A percentile compares a stretch with the other conserved stretches of the same genome.
phyloP scores from a whole-genome alignment of 2,113 vertebrate genomes.

The Origma solitaria region DNA sequence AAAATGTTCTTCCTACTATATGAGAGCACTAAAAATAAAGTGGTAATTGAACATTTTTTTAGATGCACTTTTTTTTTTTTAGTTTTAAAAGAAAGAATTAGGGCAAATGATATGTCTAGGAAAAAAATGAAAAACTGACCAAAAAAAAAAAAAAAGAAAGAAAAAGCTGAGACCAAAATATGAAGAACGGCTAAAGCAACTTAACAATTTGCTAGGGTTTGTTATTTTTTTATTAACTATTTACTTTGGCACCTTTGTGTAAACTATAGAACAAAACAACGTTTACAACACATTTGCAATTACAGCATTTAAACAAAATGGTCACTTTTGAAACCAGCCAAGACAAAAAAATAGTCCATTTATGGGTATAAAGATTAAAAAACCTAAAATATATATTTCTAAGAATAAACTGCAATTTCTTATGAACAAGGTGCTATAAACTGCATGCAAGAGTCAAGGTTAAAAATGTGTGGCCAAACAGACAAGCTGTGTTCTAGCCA shows the following conservation, averaged over 20 bases:
- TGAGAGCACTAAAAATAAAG: conserved; percentile 56
- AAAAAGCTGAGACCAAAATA: conserved; percentile 37
- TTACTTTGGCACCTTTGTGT: conserved; percentile 70
- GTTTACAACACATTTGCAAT: conserved; percentile 62
- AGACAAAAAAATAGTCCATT: conserved; percentile 64
- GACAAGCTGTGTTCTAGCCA: conserved; percentile 50
- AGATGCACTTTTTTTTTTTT: conserved; percentile 25
- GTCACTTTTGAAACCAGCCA: conserved; percentile 67
- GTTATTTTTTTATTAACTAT: conserved; percentile 48
- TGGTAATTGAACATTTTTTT: conserved; percentile 38
- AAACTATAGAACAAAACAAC: conserved; percentile 66
- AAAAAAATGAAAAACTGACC: conserved; percentile 33
- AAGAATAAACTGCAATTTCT: conserved; percentile 67
- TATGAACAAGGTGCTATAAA: conserved; percentile 72
- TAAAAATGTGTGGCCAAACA: conserved; percentile 59
- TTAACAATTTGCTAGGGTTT: conserved; percentile 22
- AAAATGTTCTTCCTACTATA: conserved; percentile 50
- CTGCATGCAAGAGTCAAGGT: conserved; percentile 57
- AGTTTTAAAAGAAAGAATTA: conserved; percentile 43
- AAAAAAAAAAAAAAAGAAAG: neutral
- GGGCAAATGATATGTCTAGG: conserved; percentile 52
- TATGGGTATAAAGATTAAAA: conserved; percentile 64
- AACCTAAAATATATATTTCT: conserved; percentile 65
- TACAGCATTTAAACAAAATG: conserved; percentile 65
- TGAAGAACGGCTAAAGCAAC: conserved; percentile 57